Evolutionary conservation across 2,113 vertebrate species (phyloP), one percentile per base, ranked within the genome.

Genomic region (Osmerus mordax): DNA sequence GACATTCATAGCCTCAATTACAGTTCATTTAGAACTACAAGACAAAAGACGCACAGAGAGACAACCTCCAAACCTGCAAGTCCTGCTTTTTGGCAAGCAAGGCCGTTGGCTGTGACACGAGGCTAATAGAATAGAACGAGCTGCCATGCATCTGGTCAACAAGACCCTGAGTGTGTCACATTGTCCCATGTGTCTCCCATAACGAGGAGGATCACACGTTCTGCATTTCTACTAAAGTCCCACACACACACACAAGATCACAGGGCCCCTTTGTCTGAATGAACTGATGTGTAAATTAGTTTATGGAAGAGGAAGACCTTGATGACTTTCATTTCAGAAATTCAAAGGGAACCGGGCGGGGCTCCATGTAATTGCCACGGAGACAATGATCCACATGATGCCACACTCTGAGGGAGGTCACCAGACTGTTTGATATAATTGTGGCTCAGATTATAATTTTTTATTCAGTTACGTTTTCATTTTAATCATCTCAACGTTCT

Each of bases 11-110:
- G 74, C 56, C 74, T 67, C 36, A 65, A 79, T 70, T 61, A 86
- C 84, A 85, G 76, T 84, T 80, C 72, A 85, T 85, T 83, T 77
- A 73, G n/a, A 66, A 80, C 75, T 55, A 47, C 28, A 75, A 73
- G 16, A 71, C 72, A 78, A 84, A 78, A 76, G 60, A 71, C 7
- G 41, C 56, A 29, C 62, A 63, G 15, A 23, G 67, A 6, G 2
- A n/a, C 15, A 2, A 51, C 58, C 1, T 15, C 54, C 67, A 72
- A 53, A 62, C 73, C 12, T 59, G 18, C 25, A 28, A 52, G 60
- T n/a, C 14, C 61, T 55, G 64, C 68, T 77, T 23, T 67, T 65
- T 47, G 68, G 32, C 18, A 25, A 72, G 69, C 13, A 58, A 36
- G 55, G 47, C 61, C 58, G 63, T 67, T 53, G 72, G 47, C 72